Evolutionary conservation across 2,797 vertebrate genomes (phyloP), one percentile per base, ranked within the genome.

Genomic region (Pteronotus mesoamericanus): DNA sequence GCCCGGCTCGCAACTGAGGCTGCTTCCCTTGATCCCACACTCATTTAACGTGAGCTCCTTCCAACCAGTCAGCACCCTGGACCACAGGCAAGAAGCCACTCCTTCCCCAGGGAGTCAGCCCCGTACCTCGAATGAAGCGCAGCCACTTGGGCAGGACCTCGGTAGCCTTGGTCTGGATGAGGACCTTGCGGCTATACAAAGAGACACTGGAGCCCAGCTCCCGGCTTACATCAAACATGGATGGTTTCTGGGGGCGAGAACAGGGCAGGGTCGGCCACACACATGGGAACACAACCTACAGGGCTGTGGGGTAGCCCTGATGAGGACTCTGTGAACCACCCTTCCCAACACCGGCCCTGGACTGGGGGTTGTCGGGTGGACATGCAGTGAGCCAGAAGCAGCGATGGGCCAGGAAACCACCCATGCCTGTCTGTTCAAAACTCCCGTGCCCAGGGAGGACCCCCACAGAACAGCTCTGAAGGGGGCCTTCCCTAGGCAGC

Each of bases 91-190:
- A 64, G 9, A 48, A n/a, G 79, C 44, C 11, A 0, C 37, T 68
- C 42, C 6, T 0, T 37, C 37, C 39, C 37, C 18, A 0, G 72
- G 26, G 75, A 22, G 19, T 5, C 1, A 18, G 29, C 32, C 0
- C 42, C 96, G 8, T 90, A 99, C 99, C 99, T 98, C 99, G 98
- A 5, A 99, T 97, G 94, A 99, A 99, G 87, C 99, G 99, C 94
- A 99, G 98, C 99, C 99, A 99, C 96, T 99, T 99, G 12, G 99
- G 99, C 96, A 99, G 98, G 97, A 99, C 99, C 74, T 99, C 99
- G 0, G 99, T 89, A 46, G 99, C 99, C 97, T 99, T 99, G 98
- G 99, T 99, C 97, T 99, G 99, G 98, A 99, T 99, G 96, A 99
- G 98, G 57, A 99, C 98, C 97, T 99, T 99, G 93, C 99, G 99